Evolutionary conservation across 2,113 vertebrate genomes (phyloP).

Genomic region (Aviceda subcristata): DNA sequence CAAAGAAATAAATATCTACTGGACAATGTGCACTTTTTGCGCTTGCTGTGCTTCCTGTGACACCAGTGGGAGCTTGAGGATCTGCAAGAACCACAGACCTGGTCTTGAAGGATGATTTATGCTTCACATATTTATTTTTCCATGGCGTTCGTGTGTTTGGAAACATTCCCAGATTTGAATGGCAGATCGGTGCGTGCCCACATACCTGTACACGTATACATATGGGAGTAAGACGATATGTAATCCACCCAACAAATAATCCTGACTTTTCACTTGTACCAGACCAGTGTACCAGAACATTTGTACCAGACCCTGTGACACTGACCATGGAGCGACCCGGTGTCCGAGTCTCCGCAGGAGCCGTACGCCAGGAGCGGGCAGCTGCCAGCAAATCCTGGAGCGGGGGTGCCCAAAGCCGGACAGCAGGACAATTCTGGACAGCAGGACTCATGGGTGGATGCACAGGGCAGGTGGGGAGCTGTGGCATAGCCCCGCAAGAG

Average conservation of each 20-base stretch:
- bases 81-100: not conserved
- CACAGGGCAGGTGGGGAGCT: not conserved
- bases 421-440: not conserved
- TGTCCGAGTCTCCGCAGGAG: rapidly evolving
- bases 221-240: not conserved
- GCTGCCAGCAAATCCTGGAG: not conserved
- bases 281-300: not conserved
- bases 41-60: not conserved
- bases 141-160: not conserved
- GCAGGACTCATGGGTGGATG: not conserved
- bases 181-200: not conserved
- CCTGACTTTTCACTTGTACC: not conserved
- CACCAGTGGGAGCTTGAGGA: not conserved
- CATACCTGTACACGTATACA: rapidly evolving
- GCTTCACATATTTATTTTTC: not conserved
- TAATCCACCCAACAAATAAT: not conserved
- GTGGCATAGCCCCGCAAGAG: not conserved
- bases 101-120: not conserved
- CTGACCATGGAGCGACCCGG: not conserved
- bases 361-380: not conserved
- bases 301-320: not conserved
- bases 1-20: not conserved
- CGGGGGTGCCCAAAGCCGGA: rapidly evolving
- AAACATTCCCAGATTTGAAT: not conserved
- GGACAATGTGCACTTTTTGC: not conserved